A percentile compares a stretch with the other conserved stretches of the same genome.
Conservation (phyloP, 2,797 vertebrate species). For the Neosalanx taihuensis region DNA sequence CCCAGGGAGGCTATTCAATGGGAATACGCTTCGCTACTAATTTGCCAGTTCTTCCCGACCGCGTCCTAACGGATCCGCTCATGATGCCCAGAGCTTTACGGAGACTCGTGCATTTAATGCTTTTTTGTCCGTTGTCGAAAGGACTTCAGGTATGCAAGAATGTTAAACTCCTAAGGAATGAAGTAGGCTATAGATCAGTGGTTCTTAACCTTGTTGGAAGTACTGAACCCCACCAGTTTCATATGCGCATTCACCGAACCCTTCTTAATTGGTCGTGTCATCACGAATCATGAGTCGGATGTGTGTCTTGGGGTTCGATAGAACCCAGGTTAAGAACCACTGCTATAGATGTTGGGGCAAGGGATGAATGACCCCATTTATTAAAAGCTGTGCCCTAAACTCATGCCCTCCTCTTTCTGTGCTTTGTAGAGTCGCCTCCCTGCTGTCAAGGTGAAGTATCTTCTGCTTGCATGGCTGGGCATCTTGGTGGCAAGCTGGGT, state of each 20-base stretch:
- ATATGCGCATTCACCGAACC: no score
- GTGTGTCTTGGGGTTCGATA: no score
- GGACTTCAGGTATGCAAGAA: conserved; percentile 81
- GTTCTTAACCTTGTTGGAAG: no score
- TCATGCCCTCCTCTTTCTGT: conserved; percentile 9
- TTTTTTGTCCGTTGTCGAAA: conserved; percentile 86
- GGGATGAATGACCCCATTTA: no score
- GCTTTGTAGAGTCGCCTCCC: conserved; percentile 82
- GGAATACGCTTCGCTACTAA: conserved; percentile 32
- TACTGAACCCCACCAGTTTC: no score
- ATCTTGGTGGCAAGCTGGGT: conserved; percentile 92
- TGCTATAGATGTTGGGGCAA: neutral
- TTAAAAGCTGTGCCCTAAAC: neutral
- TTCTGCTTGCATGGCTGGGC: conserved; percentile 90
- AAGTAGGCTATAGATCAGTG: neutral
- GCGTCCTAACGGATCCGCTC: conserved; percentile 44
- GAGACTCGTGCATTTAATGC: conserved; percentile 84
- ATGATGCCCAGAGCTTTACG: conserved; percentile 84
- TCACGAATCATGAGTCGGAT: no score
- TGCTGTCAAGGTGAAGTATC: conserved; percentile 90
- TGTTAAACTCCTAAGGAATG: neutral
- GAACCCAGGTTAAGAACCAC: no score
- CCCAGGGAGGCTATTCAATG: conserved; percentile 56
- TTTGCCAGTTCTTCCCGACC: conserved; percentile 17
- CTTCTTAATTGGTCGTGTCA: no score